Percentiles rank a stretch among this genome's conserved stretches.
These are phyloP conservation scores for Dendrolimus pini DNA, from an alignment of 2,888 invertebrate genomes.

Conservation along the genomic window DNA sequence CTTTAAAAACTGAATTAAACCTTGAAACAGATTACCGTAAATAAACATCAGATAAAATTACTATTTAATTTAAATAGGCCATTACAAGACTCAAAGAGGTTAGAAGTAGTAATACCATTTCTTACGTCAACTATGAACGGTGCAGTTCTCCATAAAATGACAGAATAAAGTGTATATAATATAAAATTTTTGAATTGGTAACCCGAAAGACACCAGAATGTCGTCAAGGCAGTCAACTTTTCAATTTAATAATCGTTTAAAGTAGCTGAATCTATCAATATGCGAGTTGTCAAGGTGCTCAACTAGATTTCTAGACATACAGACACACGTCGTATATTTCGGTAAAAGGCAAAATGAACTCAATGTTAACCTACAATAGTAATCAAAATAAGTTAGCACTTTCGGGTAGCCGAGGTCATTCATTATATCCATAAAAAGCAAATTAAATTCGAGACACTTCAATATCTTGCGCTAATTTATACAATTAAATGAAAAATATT, in stretches of 20 bases:
- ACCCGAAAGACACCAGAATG: constrained; percentile 31
- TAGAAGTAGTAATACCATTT: no score
- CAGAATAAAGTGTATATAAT: not conserved
- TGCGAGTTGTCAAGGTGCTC: constrained; percentile 10
- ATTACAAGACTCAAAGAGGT: no score
- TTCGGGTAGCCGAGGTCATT: not conserved
- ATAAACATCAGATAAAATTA: no score
- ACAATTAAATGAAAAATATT: not conserved
- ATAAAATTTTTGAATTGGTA: not conserved
- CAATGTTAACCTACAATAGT: not conserved
- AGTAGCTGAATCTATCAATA: constrained; percentile 15
- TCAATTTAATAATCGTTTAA: constrained; percentile 32
- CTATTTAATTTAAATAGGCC: no score
- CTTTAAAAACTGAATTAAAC: no score
- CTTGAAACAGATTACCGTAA: no score
- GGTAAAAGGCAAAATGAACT: not conserved
- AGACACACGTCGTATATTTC: not conserved
- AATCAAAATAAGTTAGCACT: not conserved
- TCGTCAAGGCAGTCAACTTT: constrained; percentile 67
- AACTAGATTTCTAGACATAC: not conserved
- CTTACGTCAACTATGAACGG: no score
- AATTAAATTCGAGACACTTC: not conserved
- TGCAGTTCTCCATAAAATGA: no score
- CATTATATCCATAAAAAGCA: not conserved
- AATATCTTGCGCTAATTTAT: not conserved